These are phyloP conservation scores for Drosophila aff. DNA, from an alignment of 1,140 invertebrate genomes.

Conservation along the genomic window DNA sequence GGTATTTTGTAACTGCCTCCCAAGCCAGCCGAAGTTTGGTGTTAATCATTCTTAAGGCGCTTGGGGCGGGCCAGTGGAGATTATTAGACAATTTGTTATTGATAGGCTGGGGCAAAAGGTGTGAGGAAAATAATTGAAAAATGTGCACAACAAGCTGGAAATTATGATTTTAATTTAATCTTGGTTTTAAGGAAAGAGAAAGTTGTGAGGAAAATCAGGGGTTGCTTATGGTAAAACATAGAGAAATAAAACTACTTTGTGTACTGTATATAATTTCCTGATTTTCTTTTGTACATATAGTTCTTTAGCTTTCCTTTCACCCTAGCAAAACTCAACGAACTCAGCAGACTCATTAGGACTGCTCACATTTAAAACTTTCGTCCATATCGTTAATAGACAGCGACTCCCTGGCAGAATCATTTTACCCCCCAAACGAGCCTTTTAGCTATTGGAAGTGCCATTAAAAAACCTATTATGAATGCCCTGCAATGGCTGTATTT, in stretches of 20 bases:
- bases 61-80: conserved; percentile 27
- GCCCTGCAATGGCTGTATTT: conserved; percentile 74
- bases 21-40: conserved; percentile 52
- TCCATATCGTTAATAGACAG: conserved; percentile 52
- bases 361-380: conserved; percentile 42
- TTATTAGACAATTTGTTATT: conserved; percentile 52
- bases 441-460: conserved; percentile 65
- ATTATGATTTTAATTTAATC: conserved; percentile 26
- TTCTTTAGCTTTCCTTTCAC: not conserved
- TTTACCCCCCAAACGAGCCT: conserved; percentile 47
- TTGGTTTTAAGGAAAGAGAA: not conserved
- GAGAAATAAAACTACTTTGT: no score
- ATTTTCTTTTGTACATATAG: not conserved
- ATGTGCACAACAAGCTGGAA: conserved; percentile 13
- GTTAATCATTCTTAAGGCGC: conserved; percentile 66
- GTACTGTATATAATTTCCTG: not conserved
- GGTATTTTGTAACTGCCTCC: conserved; percentile 75
- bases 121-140: conserved; percentile 40
- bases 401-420: conserved; percentile 21
- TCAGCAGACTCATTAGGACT: conserved; percentile 41
- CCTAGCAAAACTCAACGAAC: not conserved
- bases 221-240: no score
- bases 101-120: conserved; percentile 44
- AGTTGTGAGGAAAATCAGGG: not conserved
- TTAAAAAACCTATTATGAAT: conserved; percentile 75